These are phyloP conservation scores for Glaucomys volans DNA, from an alignment of 2,113 vertebrate species.

Conservation along the genomic window DNA sequence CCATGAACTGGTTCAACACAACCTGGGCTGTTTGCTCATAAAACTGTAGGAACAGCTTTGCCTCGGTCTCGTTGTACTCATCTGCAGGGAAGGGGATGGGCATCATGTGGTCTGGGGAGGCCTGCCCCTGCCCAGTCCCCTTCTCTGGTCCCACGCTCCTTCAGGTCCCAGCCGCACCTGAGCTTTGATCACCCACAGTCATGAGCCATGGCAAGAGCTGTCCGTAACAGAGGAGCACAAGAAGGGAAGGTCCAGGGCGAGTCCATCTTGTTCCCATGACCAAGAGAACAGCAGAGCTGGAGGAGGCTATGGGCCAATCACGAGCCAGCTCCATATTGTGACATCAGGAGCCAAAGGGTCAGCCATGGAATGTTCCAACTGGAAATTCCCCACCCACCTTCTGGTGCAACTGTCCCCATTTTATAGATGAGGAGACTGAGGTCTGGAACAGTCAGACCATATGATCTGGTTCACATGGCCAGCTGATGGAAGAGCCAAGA, in stretches of 20 bases:
- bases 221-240: slow-evolving; percentile 61
- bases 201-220: slow-evolving; percentile 60
- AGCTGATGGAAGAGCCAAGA: neutral
- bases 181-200: neutral
- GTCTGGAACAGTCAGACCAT: neutral
- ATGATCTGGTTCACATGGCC: neutral
- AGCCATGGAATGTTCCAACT: slow-evolving; percentile 45
- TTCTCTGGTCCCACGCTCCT: neutral
- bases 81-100: slow-evolving; percentile 82
- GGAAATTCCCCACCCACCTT: neutral
- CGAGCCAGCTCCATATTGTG: slow-evolving; percentile 52
- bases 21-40: slow-evolving; percentile 92
- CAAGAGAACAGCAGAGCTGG: slow-evolving; percentile 58
- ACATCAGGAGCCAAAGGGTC: slow-evolving; percentile 56
- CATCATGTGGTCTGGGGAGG: neutral
- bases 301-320: slow-evolving; percentile 39
- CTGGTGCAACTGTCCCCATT: neutral
- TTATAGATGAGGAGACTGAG: slow-evolving; percentile 35
- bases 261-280: slow-evolving; percentile 70
- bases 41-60: slow-evolving; percentile 87
- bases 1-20: slow-evolving; percentile 93
- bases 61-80: slow-evolving; percentile 90
- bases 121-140: neutral
- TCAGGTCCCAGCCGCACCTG: slow-evolving; percentile 14
- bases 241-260: slow-evolving; percentile 46